Base-by-base conservation (phyloP, 1,140 invertebrate species). In the Melipona quadrifasciata region DNA sequence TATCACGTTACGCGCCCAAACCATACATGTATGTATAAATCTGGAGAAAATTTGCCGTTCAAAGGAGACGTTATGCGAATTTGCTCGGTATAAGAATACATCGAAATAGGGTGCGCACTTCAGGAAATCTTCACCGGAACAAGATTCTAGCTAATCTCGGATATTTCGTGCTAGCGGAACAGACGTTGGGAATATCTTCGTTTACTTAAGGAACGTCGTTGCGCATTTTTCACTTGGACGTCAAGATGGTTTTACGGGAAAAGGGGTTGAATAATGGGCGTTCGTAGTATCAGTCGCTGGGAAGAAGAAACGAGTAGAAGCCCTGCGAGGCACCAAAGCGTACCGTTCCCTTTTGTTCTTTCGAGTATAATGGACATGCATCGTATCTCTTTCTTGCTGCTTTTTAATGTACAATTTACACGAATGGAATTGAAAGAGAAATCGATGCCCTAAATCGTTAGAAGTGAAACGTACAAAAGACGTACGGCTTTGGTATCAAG, bases 371-470 rank as follows among this genome's bases (percentile, higher is more conserved):
- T 84, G 83, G 78, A 74, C 83, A 74, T 74, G 70, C 83, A 74
- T 80, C 72, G 77, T 34, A 12, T 84, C 70, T 51, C 70, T 71
- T 84, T 73, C 70, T 80, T 80, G 57, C 6, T 57, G 68, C 24
- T 70, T 84, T 74, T 84, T 84, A 65, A 67, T 67, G 83, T 74
- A 74, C 55, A 80, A 84, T 73, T 71, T 73, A 65, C 78, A 73
- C 78, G 83, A 47, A 65, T 80, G 68, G 78, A 72, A 80, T 74
- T 84, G 83, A 84, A 80, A 80, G 78, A 53, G 51, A 73, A 65
- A 84, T 84, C 83, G 83, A 84, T 84, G 83, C 58, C 77, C 83
- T 19, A 84, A 84, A 84, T 84, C 77, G 68, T 84, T 84, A 71
- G 70, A 84, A 80, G 77, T 64, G 77, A 73, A 73, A 73, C 76